Conservation (phyloP, 2,888 invertebrate species). For the Agriopis marginaria region DNA sequence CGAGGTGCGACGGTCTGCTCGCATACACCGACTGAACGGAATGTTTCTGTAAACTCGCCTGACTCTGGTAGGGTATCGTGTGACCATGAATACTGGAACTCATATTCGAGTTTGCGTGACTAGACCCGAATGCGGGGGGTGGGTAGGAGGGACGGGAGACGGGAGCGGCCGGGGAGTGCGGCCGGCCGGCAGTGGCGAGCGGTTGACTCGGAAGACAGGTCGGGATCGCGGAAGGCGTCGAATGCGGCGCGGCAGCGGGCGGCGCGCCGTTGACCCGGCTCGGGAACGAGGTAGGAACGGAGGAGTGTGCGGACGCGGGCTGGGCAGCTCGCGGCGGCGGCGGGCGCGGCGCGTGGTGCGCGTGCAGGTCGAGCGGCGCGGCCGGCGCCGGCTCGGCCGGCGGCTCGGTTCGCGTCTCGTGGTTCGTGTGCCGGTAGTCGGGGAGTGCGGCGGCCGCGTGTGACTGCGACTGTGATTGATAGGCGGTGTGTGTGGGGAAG, state of each 20-base stretch:
- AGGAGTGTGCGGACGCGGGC: constrained; percentile 60
- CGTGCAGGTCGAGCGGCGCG: constrained; percentile 75
- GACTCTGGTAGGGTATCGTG: constrained; percentile 78
- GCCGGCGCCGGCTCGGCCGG: constrained; percentile 65
- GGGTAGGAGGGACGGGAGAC: constrained; percentile 76
- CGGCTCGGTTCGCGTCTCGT: constrained; percentile 85
- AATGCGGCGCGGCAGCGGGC: constrained; percentile 64
- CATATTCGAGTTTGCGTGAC: constrained; percentile 82
- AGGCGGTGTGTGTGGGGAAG: constrained; percentile 79
- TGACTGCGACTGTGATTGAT: constrained; percentile 79
- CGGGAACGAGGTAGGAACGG: constrained; percentile 78
- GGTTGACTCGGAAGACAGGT: constrained; percentile 80
- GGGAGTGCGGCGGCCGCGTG: constrained; percentile 80
- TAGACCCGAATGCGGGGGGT: constrained; percentile 80
- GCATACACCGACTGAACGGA: constrained; percentile 77
- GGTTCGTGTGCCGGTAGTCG: constrained; percentile 82
- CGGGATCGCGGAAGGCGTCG: constrained; percentile 67
- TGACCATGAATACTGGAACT: constrained; percentile 80
- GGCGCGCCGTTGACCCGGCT: constrained; percentile 69
- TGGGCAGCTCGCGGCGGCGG: constrained; percentile 62
- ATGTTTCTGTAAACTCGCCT: constrained; percentile 82
- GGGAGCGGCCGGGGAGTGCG: constrained; percentile 71
- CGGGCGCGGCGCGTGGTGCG: constrained; percentile 67
- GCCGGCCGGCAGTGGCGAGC: constrained; percentile 64
- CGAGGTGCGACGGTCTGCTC: constrained; percentile 75